Evolutionary conservation across 2,797 vertebrate species (phyloP).

Genomic region (Capromys pilorides): DNA sequence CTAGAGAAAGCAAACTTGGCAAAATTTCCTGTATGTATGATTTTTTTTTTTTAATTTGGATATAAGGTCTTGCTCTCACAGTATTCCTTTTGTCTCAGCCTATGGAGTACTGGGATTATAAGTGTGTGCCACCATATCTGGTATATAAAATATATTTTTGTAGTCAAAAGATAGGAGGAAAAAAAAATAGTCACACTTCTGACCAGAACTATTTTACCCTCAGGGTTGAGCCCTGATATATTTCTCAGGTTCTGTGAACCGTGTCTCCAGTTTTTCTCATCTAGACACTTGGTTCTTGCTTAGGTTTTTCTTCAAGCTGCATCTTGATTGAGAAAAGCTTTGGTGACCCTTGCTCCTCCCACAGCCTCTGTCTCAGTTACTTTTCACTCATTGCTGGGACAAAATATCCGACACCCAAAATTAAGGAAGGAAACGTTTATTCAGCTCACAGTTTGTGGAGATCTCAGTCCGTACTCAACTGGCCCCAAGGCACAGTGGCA

Average conservation of each 20-base stretch:
- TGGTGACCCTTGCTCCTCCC: not conserved
- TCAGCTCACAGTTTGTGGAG: too few relatives aligned
- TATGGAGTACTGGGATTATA: not conserved
- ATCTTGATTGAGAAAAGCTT: constrained; percentile 10
- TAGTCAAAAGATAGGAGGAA: not conserved
- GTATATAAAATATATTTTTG: not conserved
- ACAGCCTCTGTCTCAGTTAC: too few relatives aligned
- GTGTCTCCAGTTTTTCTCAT: not conserved
- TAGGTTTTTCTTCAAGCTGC: not conserved
- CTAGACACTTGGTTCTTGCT: not conserved
- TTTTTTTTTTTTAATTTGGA: not conserved
- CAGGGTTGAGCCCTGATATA: not conserved
- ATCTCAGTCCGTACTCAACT: too few relatives aligned
- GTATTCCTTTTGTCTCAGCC: not conserved
- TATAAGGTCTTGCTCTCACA: not conserved
- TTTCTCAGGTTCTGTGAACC: constrained; percentile 17
- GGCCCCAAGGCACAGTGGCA: too few relatives aligned
- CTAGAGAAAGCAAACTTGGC: not conserved
- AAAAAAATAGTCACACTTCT: not conserved
- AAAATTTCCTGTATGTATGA: not conserved
- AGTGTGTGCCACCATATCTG: not conserved
- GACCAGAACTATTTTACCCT: not conserved
- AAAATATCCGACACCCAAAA: too few relatives aligned
- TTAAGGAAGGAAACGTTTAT: too few relatives aligned
- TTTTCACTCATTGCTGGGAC: too few relatives aligned